phyloP scores from a whole-genome alignment of 2,113 vertebrate genomes.

The Xyrauchen texanus region DNA sequence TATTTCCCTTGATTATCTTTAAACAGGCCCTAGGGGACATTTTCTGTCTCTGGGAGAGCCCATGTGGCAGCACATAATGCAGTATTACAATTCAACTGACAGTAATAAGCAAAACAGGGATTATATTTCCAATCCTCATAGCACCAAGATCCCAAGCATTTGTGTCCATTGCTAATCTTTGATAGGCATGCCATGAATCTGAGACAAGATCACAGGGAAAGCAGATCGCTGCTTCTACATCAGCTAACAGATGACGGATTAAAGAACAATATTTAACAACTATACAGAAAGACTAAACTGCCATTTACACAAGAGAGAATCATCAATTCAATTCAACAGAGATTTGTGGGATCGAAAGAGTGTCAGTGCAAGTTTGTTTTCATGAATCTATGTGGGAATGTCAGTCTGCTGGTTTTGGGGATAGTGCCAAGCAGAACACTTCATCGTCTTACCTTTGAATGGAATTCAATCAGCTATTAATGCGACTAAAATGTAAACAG shows the following conservation, averaged over 20 bases:
- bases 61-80: constrained; percentile 49
- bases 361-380: neutral
- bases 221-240: neutral
- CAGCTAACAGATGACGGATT: neutral
- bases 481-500: too few species aligned
- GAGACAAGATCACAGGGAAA: constrained; percentile 26
- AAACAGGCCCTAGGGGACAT: neutral
- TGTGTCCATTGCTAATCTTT: constrained; percentile 57
- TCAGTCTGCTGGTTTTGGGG: neutral
- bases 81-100: constrained; percentile 51
- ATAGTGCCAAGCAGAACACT: neutral
- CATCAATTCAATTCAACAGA: too few species aligned
- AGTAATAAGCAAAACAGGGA: constrained; percentile 48
- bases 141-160: constrained; percentile 55
- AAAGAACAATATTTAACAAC: neutral
- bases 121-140: constrained; percentile 56
- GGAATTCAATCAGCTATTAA: too few species aligned
- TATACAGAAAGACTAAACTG: too few species aligned
- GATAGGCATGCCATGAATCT: constrained; percentile 50
- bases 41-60: constrained; percentile 8
- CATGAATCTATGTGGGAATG: neutral
- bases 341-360: neutral
- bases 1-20: too few species aligned
- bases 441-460: neutral
- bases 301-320: too few species aligned